Base-by-base conservation (phyloP, 2,888 invertebrate genomes). In the Hetaerina titia region DNA sequence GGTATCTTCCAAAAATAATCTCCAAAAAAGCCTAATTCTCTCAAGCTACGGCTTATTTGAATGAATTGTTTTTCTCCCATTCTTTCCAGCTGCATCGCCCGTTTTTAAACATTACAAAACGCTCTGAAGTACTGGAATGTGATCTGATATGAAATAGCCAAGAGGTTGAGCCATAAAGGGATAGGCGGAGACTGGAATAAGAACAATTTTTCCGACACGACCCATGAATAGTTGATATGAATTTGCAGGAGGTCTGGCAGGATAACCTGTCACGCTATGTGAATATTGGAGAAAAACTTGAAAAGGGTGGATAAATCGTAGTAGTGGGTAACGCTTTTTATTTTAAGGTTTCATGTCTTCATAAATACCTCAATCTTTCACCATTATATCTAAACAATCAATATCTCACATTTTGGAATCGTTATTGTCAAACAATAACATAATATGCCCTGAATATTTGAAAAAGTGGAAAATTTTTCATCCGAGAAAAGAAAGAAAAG, bases 1-100 rank as follows among this genome's bases (percentile, higher is more conserved):
- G 81, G 31, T 11, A 22, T 81, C 81, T 31, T 81, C 81, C 81
- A 81, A 81, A 45, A 25, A 81, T 81, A 81, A 81, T 81, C 81
- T 81, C 13, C 81, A 11, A 81, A 81, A 45, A 81, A 81, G 81
- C 81, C 31, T 74, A 22, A 81, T 22, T 81, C 22, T 22, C 25
- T 81, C 31, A 31, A 15, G 11, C 25, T 25, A 31, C 31, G 13
- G 13, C 31, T 81, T 81, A 81, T 81, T 81, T 81, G 31, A 81
- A 81, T 81, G 81, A 81, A 81, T 25, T 81, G 81, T 81, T 81
- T 81, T 81, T 31, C 81, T 31, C 11, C 81, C 60, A 11, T 25
- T 22, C n/a, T 69, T 81, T 11, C 8, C 81, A 81, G 81, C 81
- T 81, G 81, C 81, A 81, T n/a, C 31, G 81, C 81, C 31, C 13